Percentiles rank a stretch among this genome's conserved stretches.
These are phyloP conservation scores for Eupeodes corollae DNA, from an alignment of 1,140 invertebrate genomes.

Conservation along the genomic window DNA sequence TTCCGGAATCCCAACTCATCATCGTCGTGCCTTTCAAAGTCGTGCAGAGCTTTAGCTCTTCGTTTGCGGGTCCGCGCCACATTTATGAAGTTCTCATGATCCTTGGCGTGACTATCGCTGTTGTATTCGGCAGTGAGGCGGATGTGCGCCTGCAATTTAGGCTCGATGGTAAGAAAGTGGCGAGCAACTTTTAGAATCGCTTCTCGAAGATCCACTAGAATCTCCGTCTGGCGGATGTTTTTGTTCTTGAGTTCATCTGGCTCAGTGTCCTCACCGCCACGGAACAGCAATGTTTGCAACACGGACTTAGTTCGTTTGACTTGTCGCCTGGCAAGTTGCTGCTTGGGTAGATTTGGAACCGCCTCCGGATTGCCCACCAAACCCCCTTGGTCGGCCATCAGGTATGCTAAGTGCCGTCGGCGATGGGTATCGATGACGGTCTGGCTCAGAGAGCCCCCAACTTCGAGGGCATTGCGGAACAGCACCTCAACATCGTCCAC, in stretches of 20 bases:
- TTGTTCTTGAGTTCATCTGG: conserved; percentile 83
- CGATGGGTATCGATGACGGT: conserved; percentile 83
- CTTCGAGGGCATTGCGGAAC: conserved; percentile 43
- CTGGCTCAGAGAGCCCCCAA: conserved; percentile 64
- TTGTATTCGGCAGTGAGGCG: conserved; percentile 83
- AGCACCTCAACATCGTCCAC: conserved; percentile 78
- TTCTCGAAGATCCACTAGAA: conserved; percentile 91
- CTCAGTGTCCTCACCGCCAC: conserved; percentile 52
- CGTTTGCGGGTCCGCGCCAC: conserved; percentile 76
- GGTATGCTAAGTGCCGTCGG: conserved; percentile 81
- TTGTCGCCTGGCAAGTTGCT: conserved; percentile 70
- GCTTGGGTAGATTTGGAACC: conserved; percentile 82
- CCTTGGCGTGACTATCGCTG: conserved; percentile 87
- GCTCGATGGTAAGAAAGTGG: conserved; percentile 35
- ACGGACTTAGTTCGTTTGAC: conserved; percentile 85
- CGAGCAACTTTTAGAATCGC: conserved; percentile 64
- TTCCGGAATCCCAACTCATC: conserved; percentile 97
- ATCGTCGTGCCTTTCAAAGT: conserved; percentile 97
- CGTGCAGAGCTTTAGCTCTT: conserved; percentile 73
- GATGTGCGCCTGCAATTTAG: conserved; percentile 47
- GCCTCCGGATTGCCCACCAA: conserved; percentile 82
- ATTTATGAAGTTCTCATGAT: conserved; percentile 89
- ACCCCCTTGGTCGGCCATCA: conserved; percentile 93
- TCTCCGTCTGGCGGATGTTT: conserved; percentile 90
- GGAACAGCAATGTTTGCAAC: conserved; percentile 77